Evolutionary conservation across 2,888 invertebrate genomes (phyloP).

Genomic region (Leistus spinibarbis): DNA sequence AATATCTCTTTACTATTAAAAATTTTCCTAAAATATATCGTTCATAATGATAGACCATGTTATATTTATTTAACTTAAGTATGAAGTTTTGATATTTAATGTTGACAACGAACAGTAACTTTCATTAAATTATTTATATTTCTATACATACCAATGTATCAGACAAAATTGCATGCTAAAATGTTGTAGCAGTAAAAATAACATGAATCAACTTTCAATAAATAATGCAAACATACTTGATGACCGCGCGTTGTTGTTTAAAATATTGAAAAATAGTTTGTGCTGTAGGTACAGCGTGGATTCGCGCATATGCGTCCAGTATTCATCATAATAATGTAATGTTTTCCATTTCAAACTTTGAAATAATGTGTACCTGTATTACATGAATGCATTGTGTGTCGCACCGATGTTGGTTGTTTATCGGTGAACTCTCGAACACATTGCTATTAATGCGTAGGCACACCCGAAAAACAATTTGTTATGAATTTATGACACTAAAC

Average conservation of each 20-base stretch:
- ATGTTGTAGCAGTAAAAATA: neutral
- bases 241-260: neutral
- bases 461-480: slow-evolving; percentile 5
- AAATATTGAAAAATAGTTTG: neutral
- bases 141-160: too few relatives aligned
- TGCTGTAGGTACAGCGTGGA: too few relatives aligned
- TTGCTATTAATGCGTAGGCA: neutral
- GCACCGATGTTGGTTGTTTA: neutral
- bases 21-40: too few relatives aligned
- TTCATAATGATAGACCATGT: too few relatives aligned
- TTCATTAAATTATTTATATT: too few relatives aligned
- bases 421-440: neutral
- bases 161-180: neutral
- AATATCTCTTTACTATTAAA: too few relatives aligned
- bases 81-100: too few relatives aligned
- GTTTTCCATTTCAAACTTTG: too few relatives aligned
- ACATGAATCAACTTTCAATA: neutral
- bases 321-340: neutral
- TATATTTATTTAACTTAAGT: too few relatives aligned
- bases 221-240: neutral
- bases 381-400: neutral
- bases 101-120: too few relatives aligned
- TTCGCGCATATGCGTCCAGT: neutral
- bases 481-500: slow-evolving; percentile 17
- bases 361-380: neutral